Percentiles rank a stretch among this genome's conserved stretches.
phyloP scores from a whole-genome alignment of 2,797 vertebrate genomes.

The Chaetophractus vellerosus region DNA sequence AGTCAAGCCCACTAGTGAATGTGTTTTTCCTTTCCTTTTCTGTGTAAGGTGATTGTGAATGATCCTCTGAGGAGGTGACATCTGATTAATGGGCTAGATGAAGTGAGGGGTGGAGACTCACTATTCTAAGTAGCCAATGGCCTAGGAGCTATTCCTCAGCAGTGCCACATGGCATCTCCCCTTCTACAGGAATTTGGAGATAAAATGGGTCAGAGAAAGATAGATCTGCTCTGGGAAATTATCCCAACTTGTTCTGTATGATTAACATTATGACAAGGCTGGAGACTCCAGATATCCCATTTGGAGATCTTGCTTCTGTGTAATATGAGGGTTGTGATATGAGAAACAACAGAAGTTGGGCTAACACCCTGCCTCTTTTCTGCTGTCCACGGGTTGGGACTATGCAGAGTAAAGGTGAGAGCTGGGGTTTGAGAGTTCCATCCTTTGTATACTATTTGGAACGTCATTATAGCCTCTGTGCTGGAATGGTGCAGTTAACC shows the following conservation, averaged over 20 bases:
- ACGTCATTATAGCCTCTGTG: too few species aligned
- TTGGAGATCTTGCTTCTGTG: background rate
- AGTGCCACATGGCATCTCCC: background rate
- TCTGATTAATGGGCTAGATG: background rate
- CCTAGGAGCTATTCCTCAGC: background rate
- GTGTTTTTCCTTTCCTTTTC: background rate
- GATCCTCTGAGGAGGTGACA: background rate
- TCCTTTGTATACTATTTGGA: too few species aligned
- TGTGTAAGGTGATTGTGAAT: background rate
- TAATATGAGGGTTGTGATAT: background rate
- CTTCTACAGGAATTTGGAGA: background rate
- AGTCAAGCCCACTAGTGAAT: background rate
- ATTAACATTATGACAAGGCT: background rate
- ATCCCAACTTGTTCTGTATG: background rate
- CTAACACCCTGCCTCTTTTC: too few species aligned
- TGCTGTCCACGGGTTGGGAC: too few species aligned
- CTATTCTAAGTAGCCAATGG: background rate
- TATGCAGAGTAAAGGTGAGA: too few species aligned
- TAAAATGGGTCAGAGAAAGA: background rate
- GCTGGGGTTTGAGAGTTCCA: too few species aligned
- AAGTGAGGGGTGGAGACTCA: background rate
- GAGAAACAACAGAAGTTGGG: background rate
- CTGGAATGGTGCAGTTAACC: too few species aligned
- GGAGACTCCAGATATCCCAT: background rate
- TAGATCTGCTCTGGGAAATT: background rate